Percentiles rank a stretch among this genome's conserved stretches.
phyloP scores from a whole-genome alignment of 1,140 invertebrate genomes.

The Cherax destructor region DNA sequence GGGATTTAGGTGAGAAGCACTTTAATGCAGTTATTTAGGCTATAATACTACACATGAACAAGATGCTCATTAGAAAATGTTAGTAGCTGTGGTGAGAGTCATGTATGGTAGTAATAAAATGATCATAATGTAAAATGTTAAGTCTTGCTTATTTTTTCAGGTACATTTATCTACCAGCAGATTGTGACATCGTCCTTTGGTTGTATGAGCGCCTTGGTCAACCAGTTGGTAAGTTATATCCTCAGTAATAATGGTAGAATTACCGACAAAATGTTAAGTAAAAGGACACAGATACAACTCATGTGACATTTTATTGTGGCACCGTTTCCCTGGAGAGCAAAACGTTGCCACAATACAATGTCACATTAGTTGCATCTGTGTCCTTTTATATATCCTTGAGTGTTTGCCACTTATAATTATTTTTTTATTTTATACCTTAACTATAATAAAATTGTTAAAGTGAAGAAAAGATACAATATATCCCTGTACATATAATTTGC shows the following conservation, averaged over 20 bases:
- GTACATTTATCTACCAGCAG: constrained; percentile 14
- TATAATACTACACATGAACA: too few relatives aligned
- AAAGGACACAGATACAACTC: background rate
- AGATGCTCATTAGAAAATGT: too few relatives aligned
- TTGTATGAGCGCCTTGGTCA: constrained; percentile 25
- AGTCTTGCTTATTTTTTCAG: constrained; percentile 10
- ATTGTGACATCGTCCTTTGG: constrained; percentile 38
- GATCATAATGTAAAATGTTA: background rate
- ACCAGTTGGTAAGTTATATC: constrained; percentile 20
- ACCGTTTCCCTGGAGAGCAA: background rate
- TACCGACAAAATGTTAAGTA: background rate
- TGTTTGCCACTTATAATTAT: too few relatives aligned
- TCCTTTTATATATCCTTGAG: too few relatives aligned
- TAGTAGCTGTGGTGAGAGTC: too few relatives aligned
- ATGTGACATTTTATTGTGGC: too few relatives aligned
- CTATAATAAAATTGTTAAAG: too few relatives aligned
- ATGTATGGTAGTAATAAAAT: background rate
- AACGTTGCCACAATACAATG: background rate
- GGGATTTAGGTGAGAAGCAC: too few relatives aligned
- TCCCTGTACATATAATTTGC: too few relatives aligned
- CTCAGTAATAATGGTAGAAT: background rate
- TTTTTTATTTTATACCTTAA: too few relatives aligned
- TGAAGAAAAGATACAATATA: too few relatives aligned
- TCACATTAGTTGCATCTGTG: background rate
- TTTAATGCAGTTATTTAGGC: too few relatives aligned